Conservation (phyloP, 2,888 invertebrate species). For the Cyrtodaria siliqua region DNA sequence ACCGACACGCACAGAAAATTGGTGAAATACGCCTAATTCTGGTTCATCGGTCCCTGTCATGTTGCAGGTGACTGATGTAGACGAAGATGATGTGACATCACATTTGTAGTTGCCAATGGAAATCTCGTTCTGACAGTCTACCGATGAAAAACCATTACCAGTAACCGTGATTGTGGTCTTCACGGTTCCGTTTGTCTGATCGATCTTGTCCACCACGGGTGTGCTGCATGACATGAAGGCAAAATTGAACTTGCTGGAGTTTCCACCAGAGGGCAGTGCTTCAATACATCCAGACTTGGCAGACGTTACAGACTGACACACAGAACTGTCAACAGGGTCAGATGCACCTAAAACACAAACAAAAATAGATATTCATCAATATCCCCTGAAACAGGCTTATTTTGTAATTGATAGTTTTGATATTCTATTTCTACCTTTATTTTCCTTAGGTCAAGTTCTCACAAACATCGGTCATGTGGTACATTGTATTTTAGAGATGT, state of each 20-base stretch:
- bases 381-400: too few relatives aligned
- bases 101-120: constrained; percentile 56
- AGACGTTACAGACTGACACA: constrained; percentile 54
- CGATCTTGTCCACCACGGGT: constrained; percentile 60
- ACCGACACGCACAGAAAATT: constrained; percentile 49
- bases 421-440: too few relatives aligned
- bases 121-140: constrained; percentile 72
- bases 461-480: too few relatives aligned
- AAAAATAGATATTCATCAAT: too few relatives aligned
- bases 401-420: too few relatives aligned
- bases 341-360: constrained; percentile 57
- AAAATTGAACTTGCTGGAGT: constrained; percentile 66
- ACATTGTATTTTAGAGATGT: too few relatives aligned
- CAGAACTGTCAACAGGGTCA: constrained; percentile 48
- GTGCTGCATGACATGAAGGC: constrained; percentile 66
- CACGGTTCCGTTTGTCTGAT: constrained; percentile 63
- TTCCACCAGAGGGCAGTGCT: constrained; percentile 37
- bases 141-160: constrained; percentile 68
- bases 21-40: constrained; percentile 54
- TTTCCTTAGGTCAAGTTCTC: too few relatives aligned
- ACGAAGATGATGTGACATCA: constrained; percentile 32
- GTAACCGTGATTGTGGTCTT: constrained; percentile 55
- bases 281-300: constrained; percentile 58
- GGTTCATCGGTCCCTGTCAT: constrained; percentile 49
- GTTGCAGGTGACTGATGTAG: constrained; percentile 37